Evolutionary conservation across 2,113 vertebrate species (phyloP).

Genomic region (Pseudopipra pipra): DNA sequence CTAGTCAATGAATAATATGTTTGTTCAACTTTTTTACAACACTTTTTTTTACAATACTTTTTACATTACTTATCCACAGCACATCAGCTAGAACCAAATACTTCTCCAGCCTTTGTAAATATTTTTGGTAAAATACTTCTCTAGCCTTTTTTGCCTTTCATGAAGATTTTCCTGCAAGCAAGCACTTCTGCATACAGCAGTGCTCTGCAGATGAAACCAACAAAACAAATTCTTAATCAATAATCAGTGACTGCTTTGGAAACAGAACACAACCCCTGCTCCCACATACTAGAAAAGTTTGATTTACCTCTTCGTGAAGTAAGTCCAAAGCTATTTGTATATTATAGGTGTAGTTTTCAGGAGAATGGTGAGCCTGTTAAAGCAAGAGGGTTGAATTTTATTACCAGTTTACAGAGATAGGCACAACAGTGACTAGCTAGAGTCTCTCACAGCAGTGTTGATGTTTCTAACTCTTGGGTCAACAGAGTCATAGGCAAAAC

Average conservation of each 20-base stretch:
- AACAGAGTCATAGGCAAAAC: background rate
- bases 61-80: background rate
- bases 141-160: background rate
- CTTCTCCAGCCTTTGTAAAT: background rate
- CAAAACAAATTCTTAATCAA: background rate
- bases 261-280: background rate
- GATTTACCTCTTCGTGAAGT: constrained; percentile 74
- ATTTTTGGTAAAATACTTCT: too few species aligned
- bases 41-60: background rate
- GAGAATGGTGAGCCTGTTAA: constrained; percentile 53
- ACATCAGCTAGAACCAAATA: background rate
- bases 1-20: background rate
- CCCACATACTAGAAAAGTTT: background rate
- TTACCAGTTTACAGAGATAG: background rate
- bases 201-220: background rate
- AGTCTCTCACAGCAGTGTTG: background rate
- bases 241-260: background rate
- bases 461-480: background rate
- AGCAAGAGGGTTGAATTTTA: background rate
- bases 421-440: background rate
- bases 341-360: constrained; percentile 64
- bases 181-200: background rate
- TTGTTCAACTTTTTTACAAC: background rate
- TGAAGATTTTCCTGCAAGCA: background rate
- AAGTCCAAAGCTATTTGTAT: constrained; percentile 71